These are phyloP conservation scores for Habropoda laboriosa DNA, from an alignment of 1,140 invertebrate species.

Conservation along the genomic window DNA sequence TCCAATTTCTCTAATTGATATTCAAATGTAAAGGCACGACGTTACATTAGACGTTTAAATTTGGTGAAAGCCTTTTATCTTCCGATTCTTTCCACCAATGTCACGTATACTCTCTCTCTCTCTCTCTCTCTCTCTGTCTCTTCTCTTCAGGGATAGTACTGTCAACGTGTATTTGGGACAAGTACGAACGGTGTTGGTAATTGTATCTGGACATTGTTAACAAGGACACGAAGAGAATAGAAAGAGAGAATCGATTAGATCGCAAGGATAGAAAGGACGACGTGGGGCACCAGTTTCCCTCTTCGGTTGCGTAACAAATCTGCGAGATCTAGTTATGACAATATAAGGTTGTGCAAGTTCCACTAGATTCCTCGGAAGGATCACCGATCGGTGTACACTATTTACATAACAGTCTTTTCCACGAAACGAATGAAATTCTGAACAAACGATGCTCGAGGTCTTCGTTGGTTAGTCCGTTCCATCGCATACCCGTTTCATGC, in stretches of 20 bases:
- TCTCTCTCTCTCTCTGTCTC: no score
- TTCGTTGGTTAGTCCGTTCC: neutral
- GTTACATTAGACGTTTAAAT: no score
- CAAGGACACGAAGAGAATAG: slow-evolving; percentile 8
- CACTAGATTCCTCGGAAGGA: slow-evolving; percentile 27
- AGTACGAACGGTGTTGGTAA: no score
- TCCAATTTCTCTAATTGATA: no score
- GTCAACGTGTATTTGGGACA: no score
- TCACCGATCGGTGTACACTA: neutral
- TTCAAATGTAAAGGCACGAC: no score
- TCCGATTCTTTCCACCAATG: no score
- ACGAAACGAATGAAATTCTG: neutral
- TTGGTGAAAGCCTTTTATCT: no score
- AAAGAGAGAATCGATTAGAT: slow-evolving; percentile 18
- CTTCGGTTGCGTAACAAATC: slow-evolving; percentile 32
- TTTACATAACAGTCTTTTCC: neutral
- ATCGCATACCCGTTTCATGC: neutral
- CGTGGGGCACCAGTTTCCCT: slow-evolving; percentile 10
- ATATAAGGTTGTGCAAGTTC: slow-evolving; percentile 32
- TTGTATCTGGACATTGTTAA: neutral
- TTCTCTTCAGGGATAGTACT: no score
- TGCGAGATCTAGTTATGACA: slow-evolving; percentile 41
- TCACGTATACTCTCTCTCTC: no score
- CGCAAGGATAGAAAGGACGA: slow-evolving; percentile 25
- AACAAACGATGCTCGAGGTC: neutral